phyloP scores from a whole-genome alignment of 1,140 invertebrate species.

The Saccostrea echinata region DNA sequence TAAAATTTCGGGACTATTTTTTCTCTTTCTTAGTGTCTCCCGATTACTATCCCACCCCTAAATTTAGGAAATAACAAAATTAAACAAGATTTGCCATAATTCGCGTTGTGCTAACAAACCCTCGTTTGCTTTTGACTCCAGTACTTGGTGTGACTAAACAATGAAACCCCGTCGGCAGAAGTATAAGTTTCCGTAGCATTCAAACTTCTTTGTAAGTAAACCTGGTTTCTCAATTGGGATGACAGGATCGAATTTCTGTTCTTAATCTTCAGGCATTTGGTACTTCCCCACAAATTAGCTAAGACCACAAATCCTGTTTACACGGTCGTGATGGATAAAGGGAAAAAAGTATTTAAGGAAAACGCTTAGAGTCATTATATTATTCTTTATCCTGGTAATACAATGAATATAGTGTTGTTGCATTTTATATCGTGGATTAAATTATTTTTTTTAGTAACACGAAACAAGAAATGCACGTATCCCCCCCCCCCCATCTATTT shows the following conservation, averaged over 20 bases:
- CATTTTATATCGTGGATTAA: neutral
- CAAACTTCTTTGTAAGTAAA: conserved; percentile 37
- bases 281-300: conserved; percentile 38
- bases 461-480: too few relatives aligned
- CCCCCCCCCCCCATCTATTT: too few relatives aligned
- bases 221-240: conserved; percentile 19
- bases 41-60: conserved; percentile 48
- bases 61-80: conserved; percentile 54
- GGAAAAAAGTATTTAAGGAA: conserved; percentile 10
- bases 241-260: conserved; percentile 28
- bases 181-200: conserved; percentile 31
- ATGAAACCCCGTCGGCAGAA: conserved; percentile 17
- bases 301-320: conserved; percentile 28
- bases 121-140: conserved; percentile 32
- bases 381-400: neutral
- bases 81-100: conserved; percentile 56
- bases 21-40: conserved; percentile 32
- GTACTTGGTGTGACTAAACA: conserved; percentile 37
- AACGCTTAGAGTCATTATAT: neutral
- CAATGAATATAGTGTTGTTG: neutral
- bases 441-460: neutral
- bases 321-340: conserved; percentile 32
- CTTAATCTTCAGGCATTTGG: conserved; percentile 31
- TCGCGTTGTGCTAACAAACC: conserved; percentile 45
- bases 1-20: neutral